Evolutionary conservation across 2,113 vertebrate species (phyloP), one percentile per base, ranked within the genome.

Genomic region (Alexandromys fortis): DNA sequence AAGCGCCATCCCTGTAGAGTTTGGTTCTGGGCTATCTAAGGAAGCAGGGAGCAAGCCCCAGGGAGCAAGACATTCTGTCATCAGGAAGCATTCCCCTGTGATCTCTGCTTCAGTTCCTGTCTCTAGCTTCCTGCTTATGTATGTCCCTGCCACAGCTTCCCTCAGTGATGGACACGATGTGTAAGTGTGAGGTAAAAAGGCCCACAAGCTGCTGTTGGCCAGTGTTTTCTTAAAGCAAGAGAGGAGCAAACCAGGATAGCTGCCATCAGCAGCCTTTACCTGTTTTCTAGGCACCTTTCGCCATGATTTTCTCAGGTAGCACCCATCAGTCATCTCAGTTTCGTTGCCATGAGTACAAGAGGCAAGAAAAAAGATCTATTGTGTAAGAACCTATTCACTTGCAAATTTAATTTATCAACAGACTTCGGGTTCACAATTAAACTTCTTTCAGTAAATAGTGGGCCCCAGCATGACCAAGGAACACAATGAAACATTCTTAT

Each of bases 401-500:
- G 70, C 21, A 88, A 86, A 92, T 92, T 94, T 72, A 91, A 65
- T 91, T 93, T 95, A 90, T 78, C 63, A 95, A 63, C 38, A 92
- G 45, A 79, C 6, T 81, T 86, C 90, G 65, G 76, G 28, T 94
- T 90, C 85, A 38, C 95, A 97, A 95, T 96, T 93, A 97, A 96
- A 93, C 93, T 92, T 61, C 35, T 93, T 96, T 96, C 83, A 92
- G 75, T 94, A 95, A 92, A 90, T 73, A 96, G 61, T 92, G 49
- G 35, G 58, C 33, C 93, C 77, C 76, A 61, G 65, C 76, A 92
- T 81, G 92, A 45, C 8, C 88, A 79, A 96, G 67, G 49, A 92
- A 95, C 86, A 95, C 86, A 97, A 78, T 92, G 76, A 78, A 94
- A 82, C 5, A 85, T 83, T 95, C 61, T 90, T 87, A 87, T 90